A percentile compares a stretch with the other conserved stretches of the same genome.
Conservation (phyloP, 1,140 invertebrate species). For the Asobara japonica region DNA sequence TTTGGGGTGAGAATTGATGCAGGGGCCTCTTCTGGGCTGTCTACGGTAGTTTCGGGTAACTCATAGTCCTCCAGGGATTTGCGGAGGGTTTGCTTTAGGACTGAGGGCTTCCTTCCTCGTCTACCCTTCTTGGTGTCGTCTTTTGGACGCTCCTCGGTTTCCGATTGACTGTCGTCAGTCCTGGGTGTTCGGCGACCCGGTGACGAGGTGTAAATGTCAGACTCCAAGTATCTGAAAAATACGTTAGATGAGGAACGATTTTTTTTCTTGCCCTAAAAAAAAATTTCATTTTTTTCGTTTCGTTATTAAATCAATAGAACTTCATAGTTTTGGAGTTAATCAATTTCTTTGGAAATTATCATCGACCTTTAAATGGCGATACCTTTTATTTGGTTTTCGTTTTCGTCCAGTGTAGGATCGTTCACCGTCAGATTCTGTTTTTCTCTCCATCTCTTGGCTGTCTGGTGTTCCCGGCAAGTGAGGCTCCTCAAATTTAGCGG, state of each 20-base stretch:
- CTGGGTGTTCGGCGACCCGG: constrained; percentile 46
- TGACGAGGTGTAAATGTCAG: constrained; percentile 49
- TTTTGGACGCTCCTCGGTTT: constrained; percentile 31
- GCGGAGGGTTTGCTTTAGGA: constrained; percentile 2
- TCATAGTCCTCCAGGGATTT: constrained; percentile 43
- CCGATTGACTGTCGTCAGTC: constrained; percentile 59
- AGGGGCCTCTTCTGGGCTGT: constrained; percentile 34
- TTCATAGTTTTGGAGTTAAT: too few relatives aligned
- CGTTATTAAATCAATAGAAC: too few relatives aligned
- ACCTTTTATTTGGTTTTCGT: constrained; percentile 55
- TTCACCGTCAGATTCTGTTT: constrained; percentile 54
- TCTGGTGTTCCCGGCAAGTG: constrained; percentile 28
- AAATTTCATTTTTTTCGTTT: too few relatives aligned
- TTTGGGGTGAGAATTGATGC: not conserved
- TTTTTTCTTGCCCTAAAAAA: too few relatives aligned
- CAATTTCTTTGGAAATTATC: too few relatives aligned
- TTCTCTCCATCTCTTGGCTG: constrained; percentile 40
- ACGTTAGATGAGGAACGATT: too few relatives aligned
- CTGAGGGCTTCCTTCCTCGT: constrained; percentile 42
- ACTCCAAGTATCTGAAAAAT: too few relatives aligned
- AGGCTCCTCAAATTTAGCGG: constrained; percentile 18
- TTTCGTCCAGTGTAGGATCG: constrained; percentile 49
- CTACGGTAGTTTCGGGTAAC: constrained; percentile 39
- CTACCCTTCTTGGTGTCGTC: constrained; percentile 34
- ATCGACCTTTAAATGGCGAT: too few relatives aligned